Conservation (phyloP, 1,140 invertebrate species). For the Drosophila lini region DNA sequence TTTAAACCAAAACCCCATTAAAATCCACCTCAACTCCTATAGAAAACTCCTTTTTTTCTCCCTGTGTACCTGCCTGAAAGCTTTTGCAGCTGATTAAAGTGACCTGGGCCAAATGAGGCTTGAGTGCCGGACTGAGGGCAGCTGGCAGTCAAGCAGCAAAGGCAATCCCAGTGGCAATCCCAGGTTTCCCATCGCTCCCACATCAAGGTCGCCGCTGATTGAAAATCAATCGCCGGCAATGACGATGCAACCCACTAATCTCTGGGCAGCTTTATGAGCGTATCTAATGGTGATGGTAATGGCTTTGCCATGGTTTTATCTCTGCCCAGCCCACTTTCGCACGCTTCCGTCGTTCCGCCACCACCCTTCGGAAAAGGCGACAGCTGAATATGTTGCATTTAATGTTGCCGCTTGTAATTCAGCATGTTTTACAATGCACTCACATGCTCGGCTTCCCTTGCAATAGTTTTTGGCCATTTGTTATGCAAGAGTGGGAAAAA, state of each 20-base stretch:
- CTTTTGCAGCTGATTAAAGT: constrained; percentile 49
- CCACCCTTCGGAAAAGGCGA: not conserved
- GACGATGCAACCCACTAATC: constrained; percentile 59
- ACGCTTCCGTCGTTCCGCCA: not conserved
- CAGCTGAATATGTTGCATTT: constrained; percentile 63
- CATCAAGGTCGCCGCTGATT: constrained; percentile 65
- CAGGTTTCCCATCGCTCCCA: constrained; percentile 26
- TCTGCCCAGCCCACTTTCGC: not conserved
- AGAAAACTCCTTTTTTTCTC: not conserved
- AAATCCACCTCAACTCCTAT: not conserved
- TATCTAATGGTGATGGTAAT: constrained; percentile 51
- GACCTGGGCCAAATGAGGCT: constrained; percentile 57
- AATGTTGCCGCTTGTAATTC: constrained; percentile 73
- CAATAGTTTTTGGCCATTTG: constrained; percentile 65
- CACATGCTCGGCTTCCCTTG: constrained; percentile 28
- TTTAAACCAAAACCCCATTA: not conserved
- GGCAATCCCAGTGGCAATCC: constrained; percentile 21
- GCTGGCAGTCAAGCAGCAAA: constrained; percentile 35
- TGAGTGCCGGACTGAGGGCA: constrained; percentile 30
- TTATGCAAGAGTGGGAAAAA: constrained; percentile 42
- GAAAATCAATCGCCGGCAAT: constrained; percentile 73
- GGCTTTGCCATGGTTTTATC: constrained; percentile 1
- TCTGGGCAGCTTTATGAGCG: constrained; percentile 52
- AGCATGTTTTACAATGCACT: constrained; percentile 67
- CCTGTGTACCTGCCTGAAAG: constrained; percentile 21